Evolutionary conservation across 2,113 vertebrate genomes (phyloP).

Genomic region (Dasyornis broadbenti): DNA sequence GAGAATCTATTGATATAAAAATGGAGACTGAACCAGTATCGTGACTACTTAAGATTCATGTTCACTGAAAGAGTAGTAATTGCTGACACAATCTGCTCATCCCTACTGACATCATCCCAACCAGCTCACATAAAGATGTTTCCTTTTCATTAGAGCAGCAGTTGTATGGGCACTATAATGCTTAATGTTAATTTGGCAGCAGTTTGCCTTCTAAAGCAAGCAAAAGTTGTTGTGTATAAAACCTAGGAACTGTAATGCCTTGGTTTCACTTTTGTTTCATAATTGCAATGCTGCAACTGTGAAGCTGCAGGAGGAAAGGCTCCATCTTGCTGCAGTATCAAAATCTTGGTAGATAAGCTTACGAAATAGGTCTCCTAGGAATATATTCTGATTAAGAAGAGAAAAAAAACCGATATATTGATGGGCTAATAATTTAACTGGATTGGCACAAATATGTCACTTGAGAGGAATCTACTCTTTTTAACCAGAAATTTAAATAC

Average conservation of each 20-base stretch:
- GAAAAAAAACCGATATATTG: neutral
- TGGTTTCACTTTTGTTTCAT: slow-evolving; percentile 29
- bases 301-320: neutral
- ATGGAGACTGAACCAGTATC: neutral
- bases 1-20: neutral
- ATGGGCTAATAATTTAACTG: neutral
- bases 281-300: neutral
- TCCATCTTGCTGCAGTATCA: neutral
- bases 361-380: neutral
- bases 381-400: neutral
- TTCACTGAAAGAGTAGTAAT: neutral
- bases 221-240: neutral
- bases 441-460: neutral
- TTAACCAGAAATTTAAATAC: neutral
- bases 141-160: neutral
- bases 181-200: neutral
- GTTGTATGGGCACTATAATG: neutral
- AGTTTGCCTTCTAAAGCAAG: neutral
- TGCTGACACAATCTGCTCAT: neutral
- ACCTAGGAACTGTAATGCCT: neutral
- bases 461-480: neutral
- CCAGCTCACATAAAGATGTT: neutral
- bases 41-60: neutral
- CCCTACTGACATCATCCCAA: neutral
- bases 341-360: neutral